Conservation (phyloP, 2,888 invertebrate genomes). For the Nephrocerus scutellatus region DNA sequence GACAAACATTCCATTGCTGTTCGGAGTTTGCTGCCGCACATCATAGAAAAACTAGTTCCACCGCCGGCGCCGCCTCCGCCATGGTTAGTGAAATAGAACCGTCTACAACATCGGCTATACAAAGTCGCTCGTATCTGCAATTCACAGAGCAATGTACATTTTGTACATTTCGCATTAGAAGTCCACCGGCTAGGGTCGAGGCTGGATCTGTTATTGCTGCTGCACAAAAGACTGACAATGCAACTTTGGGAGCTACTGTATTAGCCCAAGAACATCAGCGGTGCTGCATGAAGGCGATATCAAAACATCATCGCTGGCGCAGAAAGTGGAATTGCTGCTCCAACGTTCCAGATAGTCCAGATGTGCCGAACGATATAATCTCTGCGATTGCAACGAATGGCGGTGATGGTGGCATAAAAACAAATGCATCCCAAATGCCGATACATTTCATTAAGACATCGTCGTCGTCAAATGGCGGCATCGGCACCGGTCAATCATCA, state of each 20-base stretch:
- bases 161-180: conserved; percentile 45
- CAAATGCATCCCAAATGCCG: conserved; percentile 33
- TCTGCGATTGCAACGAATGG: conserved; percentile 36
- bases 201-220: conserved; percentile 2
- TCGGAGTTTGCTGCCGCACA: conserved; percentile 42
- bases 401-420: conserved; percentile 25
- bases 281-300: conserved; percentile 41
- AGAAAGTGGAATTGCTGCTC: conserved; percentile 57
- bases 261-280: conserved; percentile 25
- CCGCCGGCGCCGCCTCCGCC: conserved; percentile 34
- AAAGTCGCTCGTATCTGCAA: conserved; percentile 34
- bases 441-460: conserved; percentile 29
- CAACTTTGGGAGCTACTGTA: conserved; percentile 23
- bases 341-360: conserved; percentile 55
- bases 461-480: too few species aligned
- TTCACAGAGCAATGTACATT: conserved; percentile 46
- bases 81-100: conserved; percentile 32
- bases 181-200: conserved; percentile 30
- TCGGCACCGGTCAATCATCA: too few species aligned
- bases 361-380: conserved; percentile 50
- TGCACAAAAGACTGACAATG: conserved; percentile 4
- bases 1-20: conserved; percentile 48
- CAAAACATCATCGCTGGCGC: conserved; percentile 48
- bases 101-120: conserved; percentile 19
- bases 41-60: conserved; percentile 35